Evolutionary conservation across 2,113 vertebrate species (phyloP).

Genomic region (Bubo blakistoni): DNA sequence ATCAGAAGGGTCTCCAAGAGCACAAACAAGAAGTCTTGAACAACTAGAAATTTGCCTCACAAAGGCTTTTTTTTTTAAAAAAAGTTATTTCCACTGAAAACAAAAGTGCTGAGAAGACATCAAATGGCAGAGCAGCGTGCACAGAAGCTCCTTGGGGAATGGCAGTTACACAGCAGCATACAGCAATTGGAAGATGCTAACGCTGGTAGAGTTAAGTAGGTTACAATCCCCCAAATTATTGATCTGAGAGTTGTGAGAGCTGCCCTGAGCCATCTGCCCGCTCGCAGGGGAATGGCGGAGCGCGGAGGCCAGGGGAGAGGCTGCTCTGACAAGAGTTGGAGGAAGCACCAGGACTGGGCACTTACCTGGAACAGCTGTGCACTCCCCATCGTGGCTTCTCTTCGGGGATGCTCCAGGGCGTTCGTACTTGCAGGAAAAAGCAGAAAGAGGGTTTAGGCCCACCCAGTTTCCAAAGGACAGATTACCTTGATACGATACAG

Average conservation of each 20-base stretch:
- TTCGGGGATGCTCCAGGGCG: constrained; percentile 90
- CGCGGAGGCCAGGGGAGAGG: not conserved
- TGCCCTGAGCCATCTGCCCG: not conserved
- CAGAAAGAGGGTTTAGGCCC: not conserved
- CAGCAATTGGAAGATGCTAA: not conserved
- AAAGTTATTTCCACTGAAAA: not conserved
- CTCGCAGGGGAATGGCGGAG: not conserved
- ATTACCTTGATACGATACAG: accelerated
- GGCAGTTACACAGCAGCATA: accelerated
- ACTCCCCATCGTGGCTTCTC: constrained; percentile 90
- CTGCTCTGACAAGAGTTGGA: not conserved
- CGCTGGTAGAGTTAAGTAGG: accelerated
- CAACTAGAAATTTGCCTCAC: not conserved
- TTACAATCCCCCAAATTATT: not conserved
- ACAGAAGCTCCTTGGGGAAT: not conserved
- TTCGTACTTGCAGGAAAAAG: constrained; percentile 79
- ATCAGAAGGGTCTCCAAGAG: not conserved
- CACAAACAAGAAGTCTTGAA: not conserved
- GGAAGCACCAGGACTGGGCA: not conserved
- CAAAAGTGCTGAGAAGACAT: not conserved
- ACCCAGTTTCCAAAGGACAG: not conserved
- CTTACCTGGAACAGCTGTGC: constrained; percentile 80
- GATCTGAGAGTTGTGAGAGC: not conserved
- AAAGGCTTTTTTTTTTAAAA: not conserved
- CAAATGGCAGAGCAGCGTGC: not conserved